Base-by-base conservation (phyloP, 2,113 vertebrate genomes). In the Syngnathus scovelli region DNA sequence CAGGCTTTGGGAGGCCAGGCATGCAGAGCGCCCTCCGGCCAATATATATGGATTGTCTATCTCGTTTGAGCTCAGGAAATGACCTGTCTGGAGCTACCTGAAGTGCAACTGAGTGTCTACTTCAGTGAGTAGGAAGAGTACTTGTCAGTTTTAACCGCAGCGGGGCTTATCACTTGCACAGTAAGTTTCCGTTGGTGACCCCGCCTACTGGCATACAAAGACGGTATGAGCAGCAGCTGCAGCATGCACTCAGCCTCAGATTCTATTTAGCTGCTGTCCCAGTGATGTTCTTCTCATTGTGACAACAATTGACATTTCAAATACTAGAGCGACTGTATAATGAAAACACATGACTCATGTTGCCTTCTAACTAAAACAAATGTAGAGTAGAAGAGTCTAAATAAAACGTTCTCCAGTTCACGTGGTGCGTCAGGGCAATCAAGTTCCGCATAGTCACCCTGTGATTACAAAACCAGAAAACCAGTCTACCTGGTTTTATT, bases 1-100 rank as follows among this genome's bases (percentile, higher is more conserved):
- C 9, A 55, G 64, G 70, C 63, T 76, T 64, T 68, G 43, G 52
- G 55, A 13, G 56, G 44, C 72, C 2, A 2, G 10, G 69, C 27
- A 44, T 43, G 11, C 41, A 55, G 15, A 70, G 21, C 60, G 15
- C 61, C 76, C 70, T 68, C 1, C 39, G 65, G 54, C 43, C 33
- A 62, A 66, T 63, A 70, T 67, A 77, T 56, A 21, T 52, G 16
- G 51, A 72, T 58, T 3, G 1, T 15, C 54, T 66, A 51, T 6
- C 38, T 64, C 1, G 11, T 62, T 48, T 62, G 5, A 59, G 51
- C 49, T 66, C 69, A 83, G 83, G 81, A 88, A 83, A 85, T 83
- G 70, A 63, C 69, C 60, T 77, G 74, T 77, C 71, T 79, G 71
- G 52, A 56, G 67, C 48, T 23, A 37, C n/a, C 21, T n/a, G 55